These are phyloP conservation scores for Epinephelus awoara DNA, from an alignment of 2,797 vertebrate species.

Conservation along the genomic window DNA sequence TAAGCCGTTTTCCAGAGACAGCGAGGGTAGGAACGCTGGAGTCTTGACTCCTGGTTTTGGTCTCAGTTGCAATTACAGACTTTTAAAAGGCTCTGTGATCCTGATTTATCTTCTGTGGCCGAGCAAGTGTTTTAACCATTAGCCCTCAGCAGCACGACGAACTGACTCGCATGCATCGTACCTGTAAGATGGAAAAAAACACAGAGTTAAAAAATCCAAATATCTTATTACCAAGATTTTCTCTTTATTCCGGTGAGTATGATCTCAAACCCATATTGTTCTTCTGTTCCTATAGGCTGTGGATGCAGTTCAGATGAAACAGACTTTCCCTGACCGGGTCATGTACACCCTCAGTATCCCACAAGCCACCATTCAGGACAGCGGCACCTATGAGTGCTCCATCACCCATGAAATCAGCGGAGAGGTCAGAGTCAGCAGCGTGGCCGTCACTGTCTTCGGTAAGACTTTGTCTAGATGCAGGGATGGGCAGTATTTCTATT, in stretches of 20 bases:
- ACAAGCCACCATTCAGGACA: slow-evolving; percentile 89
- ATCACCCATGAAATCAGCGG: slow-evolving; percentile 84
- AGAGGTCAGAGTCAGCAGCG: slow-evolving; percentile 85
- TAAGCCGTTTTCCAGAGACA: slow-evolving; percentile 73
- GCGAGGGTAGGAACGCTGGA: slow-evolving; percentile 44
- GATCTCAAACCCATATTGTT: slow-evolving; percentile 16
- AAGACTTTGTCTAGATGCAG: slow-evolving; percentile 46
- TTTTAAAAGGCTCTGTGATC: slow-evolving; percentile 74
- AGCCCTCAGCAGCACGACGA: slow-evolving; percentile 38
- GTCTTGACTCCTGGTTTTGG: slow-evolving; percentile 68
- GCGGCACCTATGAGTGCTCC: slow-evolving; percentile 92
- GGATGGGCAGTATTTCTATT: no score
- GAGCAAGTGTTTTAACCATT: slow-evolving; percentile 78
- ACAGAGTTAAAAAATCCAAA: slow-evolving; percentile 24
- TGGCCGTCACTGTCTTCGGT: slow-evolving; percentile 91
- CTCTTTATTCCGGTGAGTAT: neutral
- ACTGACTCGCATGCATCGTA: slow-evolving; percentile 36
- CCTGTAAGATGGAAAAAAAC: slow-evolving; percentile 53
- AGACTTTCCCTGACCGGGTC: slow-evolving; percentile 74
- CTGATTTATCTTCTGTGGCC: slow-evolving; percentile 79
- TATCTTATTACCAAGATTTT: slow-evolving; percentile 27
- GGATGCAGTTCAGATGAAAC: slow-evolving; percentile 69
- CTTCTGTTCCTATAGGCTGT: slow-evolving; percentile 83
- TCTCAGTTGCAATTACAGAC: slow-evolving; percentile 77
- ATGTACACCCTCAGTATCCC: slow-evolving; percentile 90